These are phyloP conservation scores for Auanema freiburgensis DNA, from an alignment of 2,888 invertebrate genomes.

Conservation along the genomic window DNA sequence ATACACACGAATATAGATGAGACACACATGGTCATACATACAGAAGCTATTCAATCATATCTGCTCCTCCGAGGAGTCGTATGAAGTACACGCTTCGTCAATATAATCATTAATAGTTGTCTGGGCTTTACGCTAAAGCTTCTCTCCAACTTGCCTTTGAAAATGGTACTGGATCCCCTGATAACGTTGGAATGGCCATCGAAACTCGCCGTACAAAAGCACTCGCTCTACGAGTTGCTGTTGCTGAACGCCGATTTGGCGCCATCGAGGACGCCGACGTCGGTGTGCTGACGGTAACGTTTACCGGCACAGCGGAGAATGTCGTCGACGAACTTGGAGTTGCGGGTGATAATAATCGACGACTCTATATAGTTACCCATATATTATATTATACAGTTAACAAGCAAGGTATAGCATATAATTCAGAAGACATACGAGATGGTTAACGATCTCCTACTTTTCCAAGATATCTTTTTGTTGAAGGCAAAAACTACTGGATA, in stretches of 20 bases:
- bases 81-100: no score
- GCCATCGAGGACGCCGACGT: conserved; percentile 28
- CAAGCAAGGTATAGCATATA: no score
- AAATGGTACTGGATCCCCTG: conserved; percentile 55
- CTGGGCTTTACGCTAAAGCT: no score
- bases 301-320: conserved; percentile 9
- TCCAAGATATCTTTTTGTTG: no score
- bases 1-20: no score
- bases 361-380: conserved; percentile 15
- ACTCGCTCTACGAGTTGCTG: conserved; percentile 43
- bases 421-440: no score
- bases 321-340: conserved; percentile 17
- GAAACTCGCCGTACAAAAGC: conserved; percentile 58
- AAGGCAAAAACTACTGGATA: no score
- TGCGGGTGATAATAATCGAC: conserved; percentile 22
- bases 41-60: no score
- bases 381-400: background rate
- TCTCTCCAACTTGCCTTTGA: conserved; percentile 38
- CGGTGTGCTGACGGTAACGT: conserved; percentile 30
- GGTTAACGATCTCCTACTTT: no score
- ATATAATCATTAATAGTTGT: no score
- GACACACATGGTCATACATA: no score
- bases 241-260: conserved; percentile 17
- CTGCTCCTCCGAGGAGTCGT: no score
- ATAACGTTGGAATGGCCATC: conserved; percentile 59